phyloP scores from a whole-genome alignment of 2,797 vertebrate species.

The Acropternis orthonyx region DNA sequence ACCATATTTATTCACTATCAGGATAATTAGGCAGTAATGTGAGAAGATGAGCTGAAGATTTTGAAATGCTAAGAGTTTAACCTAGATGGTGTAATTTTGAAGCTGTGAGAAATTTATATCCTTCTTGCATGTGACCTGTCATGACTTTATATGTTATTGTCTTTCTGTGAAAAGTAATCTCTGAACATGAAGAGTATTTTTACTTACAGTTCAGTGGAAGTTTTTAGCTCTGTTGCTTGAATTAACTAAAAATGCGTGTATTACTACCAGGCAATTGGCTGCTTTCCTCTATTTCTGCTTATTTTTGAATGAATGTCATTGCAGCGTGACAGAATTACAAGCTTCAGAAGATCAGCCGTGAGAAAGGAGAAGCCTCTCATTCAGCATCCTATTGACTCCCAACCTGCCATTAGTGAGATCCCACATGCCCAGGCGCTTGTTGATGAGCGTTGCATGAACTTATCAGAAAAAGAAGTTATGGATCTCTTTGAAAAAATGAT shows the following conservation, averaged over 20 bases:
- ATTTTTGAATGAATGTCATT: constrained; percentile 60
- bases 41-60: background rate
- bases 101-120: background rate
- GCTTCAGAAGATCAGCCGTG: constrained; percentile 89
- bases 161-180: background rate
- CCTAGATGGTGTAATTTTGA: background rate
- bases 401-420: constrained; percentile 82
- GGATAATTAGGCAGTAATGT: background rate
- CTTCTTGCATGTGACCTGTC: background rate
- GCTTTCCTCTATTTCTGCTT: background rate
- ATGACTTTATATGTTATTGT: background rate
- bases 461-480: constrained; percentile 97
- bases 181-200: background rate
- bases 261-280: background rate
- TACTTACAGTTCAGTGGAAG: constrained; percentile 54
- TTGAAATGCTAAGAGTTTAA: background rate
- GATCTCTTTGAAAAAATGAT: constrained; percentile 99
- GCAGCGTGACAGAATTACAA: constrained; percentile 95
- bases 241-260: constrained; percentile 41
- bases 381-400: constrained; percentile 92
- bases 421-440: constrained; percentile 88
- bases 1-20: background rate
- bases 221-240: constrained; percentile 62
- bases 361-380: constrained; percentile 95
- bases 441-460: constrained; percentile 91